Conservation (phyloP, 2,888 invertebrate species). For the Pseudanteris insignis region DNA sequence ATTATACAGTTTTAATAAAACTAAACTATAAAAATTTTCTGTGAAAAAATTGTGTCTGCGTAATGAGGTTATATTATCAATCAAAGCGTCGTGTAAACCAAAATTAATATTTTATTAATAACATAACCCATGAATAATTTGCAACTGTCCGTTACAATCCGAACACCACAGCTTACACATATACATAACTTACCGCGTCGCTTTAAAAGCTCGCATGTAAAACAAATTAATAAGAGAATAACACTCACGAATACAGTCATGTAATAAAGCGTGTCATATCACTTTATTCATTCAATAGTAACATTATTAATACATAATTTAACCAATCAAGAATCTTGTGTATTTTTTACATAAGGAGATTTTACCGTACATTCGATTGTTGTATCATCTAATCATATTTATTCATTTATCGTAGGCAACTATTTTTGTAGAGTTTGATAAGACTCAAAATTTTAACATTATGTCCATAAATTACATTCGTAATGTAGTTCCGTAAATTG, state of each 20-base stretch:
- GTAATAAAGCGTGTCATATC: slow-evolving; percentile 62
- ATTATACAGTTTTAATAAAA: background rate
- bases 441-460: slow-evolving; percentile 61
- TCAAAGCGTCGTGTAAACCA: slow-evolving; percentile 21
- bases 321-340: slow-evolving; percentile 62
- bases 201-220: slow-evolving; percentile 40
- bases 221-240: slow-evolving; percentile 40
- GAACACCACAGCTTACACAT: slow-evolving; percentile 49
- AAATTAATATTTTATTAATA: slow-evolving; percentile 49
- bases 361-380: slow-evolving; percentile 63
- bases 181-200: slow-evolving; percentile 46
- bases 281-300: slow-evolving; percentile 66
- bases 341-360: slow-evolving; percentile 64
- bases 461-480: slow-evolving; percentile 61
- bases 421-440: slow-evolving; percentile 62
- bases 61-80: slow-evolving; percentile 15
- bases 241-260: slow-evolving; percentile 52
- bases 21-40: background rate
- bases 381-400: slow-evolving; percentile 48
- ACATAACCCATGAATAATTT: slow-evolving; percentile 50
- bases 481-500: slow-evolving; percentile 45
- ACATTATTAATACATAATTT: slow-evolving; percentile 67
- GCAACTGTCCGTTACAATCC: slow-evolving; percentile 49
- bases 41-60: too few relatives aligned
- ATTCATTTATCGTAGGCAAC: slow-evolving; percentile 63